Base-by-base conservation (phyloP, 2,888 invertebrate genomes). In the Brachycybe producta region DNA sequence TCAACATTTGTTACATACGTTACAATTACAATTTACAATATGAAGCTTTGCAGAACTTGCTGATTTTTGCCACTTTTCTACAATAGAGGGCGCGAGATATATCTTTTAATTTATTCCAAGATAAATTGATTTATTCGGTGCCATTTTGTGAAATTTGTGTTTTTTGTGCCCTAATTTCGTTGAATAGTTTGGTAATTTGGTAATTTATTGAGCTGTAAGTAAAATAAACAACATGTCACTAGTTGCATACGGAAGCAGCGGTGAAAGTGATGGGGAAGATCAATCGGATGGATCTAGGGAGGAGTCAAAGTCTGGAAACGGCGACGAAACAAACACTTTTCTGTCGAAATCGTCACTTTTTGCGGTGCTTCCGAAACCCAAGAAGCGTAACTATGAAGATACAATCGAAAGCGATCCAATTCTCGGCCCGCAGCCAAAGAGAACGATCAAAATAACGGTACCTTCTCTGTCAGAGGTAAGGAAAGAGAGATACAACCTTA, bases 181-280 rank as follows among this genome's bases (percentile, higher is more conserved):
- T 40, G 23, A 5, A n/a, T 24, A n/a, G 21, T 21, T 40, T 24
- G 4, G 21, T 40, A n/a, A 21, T 40, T 40, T 19, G 23, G 17
- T 19, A 40, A 21, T n/a, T 40, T 15, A 24, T 24, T 5, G n/a
- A 26, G 23, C 23, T 23, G 41, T 41, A 41, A 41, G 11, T 41
- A 21, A 21, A 3, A 17, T 11, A 15, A 15, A 34, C 3, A 5
- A 45, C 28, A 45, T 45, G 45, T 19, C 45, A 2, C 45, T 45
- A 19, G 45, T 45, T 8, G 45, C 45, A 2, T 45, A 45, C 34
- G 45, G 34, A 15, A 34, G 21, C 19, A 45, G 45, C 24, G 43
- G 27, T 42, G 28, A 19, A 5, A 45, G 45, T n/a, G 30, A 34
- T 15, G 34, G 34, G 19, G 45, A 45, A 45, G 24, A 30, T 17